These are phyloP conservation scores for Bombus waltoni DNA, from an alignment of 1,140 invertebrate genomes.

Conservation along the genomic window DNA sequence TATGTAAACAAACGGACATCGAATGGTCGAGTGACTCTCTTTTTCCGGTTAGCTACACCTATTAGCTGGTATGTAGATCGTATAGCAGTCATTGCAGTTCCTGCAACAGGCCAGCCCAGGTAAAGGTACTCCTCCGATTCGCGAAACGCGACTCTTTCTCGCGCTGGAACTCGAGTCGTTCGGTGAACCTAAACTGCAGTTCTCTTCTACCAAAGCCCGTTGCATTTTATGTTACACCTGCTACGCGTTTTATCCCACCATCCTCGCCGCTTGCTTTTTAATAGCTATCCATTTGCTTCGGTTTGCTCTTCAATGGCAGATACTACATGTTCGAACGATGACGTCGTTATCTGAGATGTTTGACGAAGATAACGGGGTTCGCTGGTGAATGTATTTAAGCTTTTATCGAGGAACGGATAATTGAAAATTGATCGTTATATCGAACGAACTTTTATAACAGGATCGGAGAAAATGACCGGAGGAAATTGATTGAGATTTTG, in stretches of 20 bases:
- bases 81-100: constrained; percentile 50
- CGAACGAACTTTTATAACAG: neutral
- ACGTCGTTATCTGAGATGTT: neutral
- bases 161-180: constrained; percentile 51
- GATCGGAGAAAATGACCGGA: too few species aligned
- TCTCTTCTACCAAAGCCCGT: constrained; percentile 24
- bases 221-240: constrained; percentile 29
- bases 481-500: neutral
- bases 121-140: constrained; percentile 45
- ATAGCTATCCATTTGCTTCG: constrained; percentile 17
- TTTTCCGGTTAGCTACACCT: constrained; percentile 60
- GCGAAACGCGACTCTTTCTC: constrained; percentile 50
- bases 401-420: neutral
- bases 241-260: constrained; percentile 8
- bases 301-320: neutral
- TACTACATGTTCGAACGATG: too few species aligned
- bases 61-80: constrained; percentile 59
- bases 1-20: constrained; percentile 60
- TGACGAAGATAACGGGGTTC: neutral
- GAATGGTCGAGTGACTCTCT: constrained; percentile 61
- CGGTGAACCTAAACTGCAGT: constrained; percentile 45
- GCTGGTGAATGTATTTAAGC: too few species aligned
- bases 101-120: constrained; percentile 34
- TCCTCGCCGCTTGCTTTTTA: neutral
- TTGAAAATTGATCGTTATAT: too few species aligned